These are phyloP conservation scores for Dryomyza anilis DNA, from an alignment of 2,888 invertebrate genomes.

Conservation along the genomic window DNA sequence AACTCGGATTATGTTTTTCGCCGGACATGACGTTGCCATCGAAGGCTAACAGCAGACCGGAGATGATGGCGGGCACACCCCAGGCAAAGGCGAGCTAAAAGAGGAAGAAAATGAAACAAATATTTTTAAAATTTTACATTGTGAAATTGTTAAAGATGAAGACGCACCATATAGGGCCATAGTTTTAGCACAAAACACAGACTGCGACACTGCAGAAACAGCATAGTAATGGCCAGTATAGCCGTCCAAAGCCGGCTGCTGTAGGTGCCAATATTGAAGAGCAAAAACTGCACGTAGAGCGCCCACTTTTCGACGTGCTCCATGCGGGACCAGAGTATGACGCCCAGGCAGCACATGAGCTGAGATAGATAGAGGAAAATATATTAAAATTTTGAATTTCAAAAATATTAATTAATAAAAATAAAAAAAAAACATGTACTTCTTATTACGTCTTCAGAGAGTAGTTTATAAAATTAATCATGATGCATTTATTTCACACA, in stretches of 20 bases:
- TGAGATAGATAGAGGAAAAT: constrained; percentile 58
- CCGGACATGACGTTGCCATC: constrained; percentile 63
- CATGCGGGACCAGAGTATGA: constrained; percentile 74
- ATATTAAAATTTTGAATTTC: neutral
- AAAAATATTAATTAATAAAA: neutral
- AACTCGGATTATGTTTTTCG: constrained; percentile 73
- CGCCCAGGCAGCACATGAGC: constrained; percentile 73
- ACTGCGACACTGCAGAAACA: constrained; percentile 83
- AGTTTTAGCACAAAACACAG: constrained; percentile 80
- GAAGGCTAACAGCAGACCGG: constrained; percentile 68
- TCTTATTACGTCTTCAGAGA: too few relatives aligned
- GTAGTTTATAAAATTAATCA: neutral
- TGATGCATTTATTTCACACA: constrained; percentile 34
- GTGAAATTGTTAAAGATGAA: too few relatives aligned
- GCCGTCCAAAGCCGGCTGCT: constrained; percentile 86
- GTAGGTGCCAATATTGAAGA: constrained; percentile 79
- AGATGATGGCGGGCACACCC: constrained; percentile 72
- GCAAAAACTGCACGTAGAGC: constrained; percentile 74
- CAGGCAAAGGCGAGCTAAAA: constrained; percentile 67
- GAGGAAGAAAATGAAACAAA: constrained; percentile 8
- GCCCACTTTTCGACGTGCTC: constrained; percentile 67
- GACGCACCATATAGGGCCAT: constrained; percentile 70
- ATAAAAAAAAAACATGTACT: too few relatives aligned
- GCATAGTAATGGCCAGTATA: constrained; percentile 77
- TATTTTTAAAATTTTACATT: neutral